These are phyloP conservation scores for Agriotes lineatus DNA, from an alignment of 2,888 invertebrate species.

Conservation along the genomic window DNA sequence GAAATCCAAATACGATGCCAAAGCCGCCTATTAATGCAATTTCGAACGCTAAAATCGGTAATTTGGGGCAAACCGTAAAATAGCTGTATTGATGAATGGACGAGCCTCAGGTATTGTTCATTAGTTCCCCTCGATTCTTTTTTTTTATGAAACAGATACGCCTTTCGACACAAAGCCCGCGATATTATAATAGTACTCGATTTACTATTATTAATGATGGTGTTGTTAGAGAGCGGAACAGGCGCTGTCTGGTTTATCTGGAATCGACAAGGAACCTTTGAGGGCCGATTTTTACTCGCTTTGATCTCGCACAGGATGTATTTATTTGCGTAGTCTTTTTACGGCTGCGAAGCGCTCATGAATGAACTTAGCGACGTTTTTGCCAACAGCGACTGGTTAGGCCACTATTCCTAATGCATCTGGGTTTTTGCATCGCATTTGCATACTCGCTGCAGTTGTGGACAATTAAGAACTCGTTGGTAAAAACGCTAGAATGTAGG, in stretches of 20 bases:
- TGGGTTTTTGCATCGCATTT: slow-evolving; percentile 21
- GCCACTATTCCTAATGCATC: slow-evolving; percentile 24
- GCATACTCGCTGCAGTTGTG: slow-evolving; percentile 31
- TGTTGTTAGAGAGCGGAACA: slow-evolving; percentile 30
- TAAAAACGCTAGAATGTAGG: slow-evolving; percentile 23
- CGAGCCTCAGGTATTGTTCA: slow-evolving; percentile 42
- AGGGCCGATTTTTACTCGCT: slow-evolving; percentile 5
- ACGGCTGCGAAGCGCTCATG: slow-evolving; percentile 7
- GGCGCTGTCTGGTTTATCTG: slow-evolving; percentile 10
- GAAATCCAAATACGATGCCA: too few species aligned
- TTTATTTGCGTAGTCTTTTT: background rate
- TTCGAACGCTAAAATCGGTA: slow-evolving; percentile 15
- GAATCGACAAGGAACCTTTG: slow-evolving; percentile 20
- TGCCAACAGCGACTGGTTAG: slow-evolving; percentile 24
- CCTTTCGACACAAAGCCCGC: slow-evolving; percentile 30
- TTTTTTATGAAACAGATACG: slow-evolving; percentile 33
- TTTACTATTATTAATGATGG: slow-evolving; percentile 36
- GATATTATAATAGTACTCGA: slow-evolving; percentile 34
- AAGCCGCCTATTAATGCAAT: background rate
- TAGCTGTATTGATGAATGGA: slow-evolving; percentile 47
- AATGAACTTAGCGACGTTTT: slow-evolving; percentile 27
- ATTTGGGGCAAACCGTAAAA: slow-evolving; percentile 52
- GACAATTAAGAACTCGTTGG: slow-evolving; percentile 28
- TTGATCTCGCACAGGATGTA: too few species aligned
- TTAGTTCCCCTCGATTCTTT: slow-evolving; percentile 42